phyloP scores from a whole-genome alignment of 2,888 invertebrate genomes.

The Melipona bicolor region DNA sequence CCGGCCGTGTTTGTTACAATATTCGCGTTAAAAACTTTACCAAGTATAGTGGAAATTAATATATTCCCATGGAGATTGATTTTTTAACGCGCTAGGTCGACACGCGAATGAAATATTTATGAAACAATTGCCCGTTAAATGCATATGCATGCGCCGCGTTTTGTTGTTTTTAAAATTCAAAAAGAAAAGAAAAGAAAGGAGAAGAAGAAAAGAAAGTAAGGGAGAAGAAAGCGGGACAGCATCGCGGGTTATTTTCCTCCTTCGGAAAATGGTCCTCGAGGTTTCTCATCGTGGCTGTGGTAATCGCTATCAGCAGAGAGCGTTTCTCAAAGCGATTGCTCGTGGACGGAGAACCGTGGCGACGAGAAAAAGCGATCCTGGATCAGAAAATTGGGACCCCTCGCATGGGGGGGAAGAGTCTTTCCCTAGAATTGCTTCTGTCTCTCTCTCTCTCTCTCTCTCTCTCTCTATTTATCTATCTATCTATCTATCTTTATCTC shows the following conservation, averaged over 20 bases:
- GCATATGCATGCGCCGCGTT: too few species aligned
- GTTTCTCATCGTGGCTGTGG: background rate
- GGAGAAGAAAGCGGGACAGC: background rate
- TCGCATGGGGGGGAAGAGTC: conserved; percentile 13
- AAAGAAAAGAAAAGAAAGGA: too few species aligned
- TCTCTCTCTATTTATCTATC: background rate
- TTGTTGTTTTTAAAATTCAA: too few species aligned
- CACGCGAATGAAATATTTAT: background rate
- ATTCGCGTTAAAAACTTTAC: background rate
- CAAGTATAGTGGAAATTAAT: background rate
- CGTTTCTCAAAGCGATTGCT: conserved; percentile 36
- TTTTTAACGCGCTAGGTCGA: too few species aligned
- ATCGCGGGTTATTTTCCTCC: conserved; percentile 39
- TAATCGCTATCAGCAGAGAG: conserved; percentile 31
- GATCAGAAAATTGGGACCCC: conserved; percentile 32
- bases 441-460: background rate
- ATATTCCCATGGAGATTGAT: background rate
- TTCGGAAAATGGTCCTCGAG: background rate
- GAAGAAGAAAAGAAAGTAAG: too few species aligned
- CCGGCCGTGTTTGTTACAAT: background rate
- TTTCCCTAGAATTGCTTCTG: conserved; percentile 29
- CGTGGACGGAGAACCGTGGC: conserved; percentile 22
- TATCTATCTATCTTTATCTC: too few species aligned
- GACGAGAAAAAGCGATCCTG: conserved; percentile 21
- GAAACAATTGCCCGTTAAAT: background rate